phyloP scores from a whole-genome alignment of 2,888 invertebrate species.

The Zaprionus obscuricornis region DNA sequence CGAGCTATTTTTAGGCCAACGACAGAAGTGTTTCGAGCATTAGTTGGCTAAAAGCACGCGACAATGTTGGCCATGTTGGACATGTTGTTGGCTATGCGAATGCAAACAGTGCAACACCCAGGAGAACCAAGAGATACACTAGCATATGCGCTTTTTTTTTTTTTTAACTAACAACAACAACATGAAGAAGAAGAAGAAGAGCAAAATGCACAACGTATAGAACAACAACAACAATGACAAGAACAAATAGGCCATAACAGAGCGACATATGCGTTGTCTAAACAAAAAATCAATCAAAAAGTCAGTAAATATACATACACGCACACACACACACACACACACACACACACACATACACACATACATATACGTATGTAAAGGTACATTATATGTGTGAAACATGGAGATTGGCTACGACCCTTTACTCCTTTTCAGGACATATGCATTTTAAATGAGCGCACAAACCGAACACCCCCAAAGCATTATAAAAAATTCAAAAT shows the following conservation, averaged over 20 bases:
- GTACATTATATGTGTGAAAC: too few species aligned
- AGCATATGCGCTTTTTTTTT: constrained; percentile 59
- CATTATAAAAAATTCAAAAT: constrained; percentile 72
- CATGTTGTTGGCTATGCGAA: constrained; percentile 60
- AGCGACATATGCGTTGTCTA: constrained; percentile 64
- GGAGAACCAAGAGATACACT: constrained; percentile 45
- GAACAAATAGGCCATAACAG: constrained; percentile 43
- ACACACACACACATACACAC: background rate
- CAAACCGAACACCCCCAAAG: constrained; percentile 27
- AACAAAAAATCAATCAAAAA: constrained; percentile 73
- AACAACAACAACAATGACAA: background rate
- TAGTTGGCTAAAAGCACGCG: constrained; percentile 53
- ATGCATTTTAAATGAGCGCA: constrained; percentile 56
- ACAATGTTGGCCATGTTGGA: constrained; percentile 24
- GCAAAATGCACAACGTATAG: constrained; percentile 2
- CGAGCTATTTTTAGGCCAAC: constrained; percentile 56
- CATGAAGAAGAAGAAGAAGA: constrained; percentile 8
- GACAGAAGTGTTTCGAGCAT: constrained; percentile 45
- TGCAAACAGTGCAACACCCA: constrained; percentile 67
- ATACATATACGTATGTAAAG: background rate
- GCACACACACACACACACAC: background rate
- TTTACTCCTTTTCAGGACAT: constrained; percentile 6
- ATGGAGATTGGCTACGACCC: background rate
- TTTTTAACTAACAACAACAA: constrained; percentile 15
- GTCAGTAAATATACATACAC: constrained; percentile 36